Evolutionary conservation across 1,140 invertebrate genomes (phyloP), one percentile per base, ranked within the genome.

Genomic region (Philopotamus ludificatus): DNA sequence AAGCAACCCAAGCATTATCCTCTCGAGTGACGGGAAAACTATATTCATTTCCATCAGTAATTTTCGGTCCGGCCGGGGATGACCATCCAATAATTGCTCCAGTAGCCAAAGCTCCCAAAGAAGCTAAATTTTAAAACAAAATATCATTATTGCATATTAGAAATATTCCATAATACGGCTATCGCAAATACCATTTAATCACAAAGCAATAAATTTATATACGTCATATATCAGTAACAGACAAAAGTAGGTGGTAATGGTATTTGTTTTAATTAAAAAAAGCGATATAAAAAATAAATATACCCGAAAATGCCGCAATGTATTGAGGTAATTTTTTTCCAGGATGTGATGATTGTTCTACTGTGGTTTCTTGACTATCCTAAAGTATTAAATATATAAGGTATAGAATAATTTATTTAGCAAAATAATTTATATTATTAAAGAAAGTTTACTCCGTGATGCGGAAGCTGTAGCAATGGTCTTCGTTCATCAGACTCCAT

Each of bases 71-170:
- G 1, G 89, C 89, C 4, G 89, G 86, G 0, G 90, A 89, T 2
- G 90, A 87, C 89, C 91, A 94, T 18, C 84, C 89, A 2, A 93
- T 74, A n/a, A 87, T 79, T 26, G 86, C 83, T 68, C 83, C 83
- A 20, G 79, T 77, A 3, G 83, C 83, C 10, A 84, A 72, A 3
- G 83, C 82, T 25, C 82, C 82, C 44, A 84, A 76, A 23, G 83
- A 82, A 18, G 83, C 84, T 81, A 76, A 61, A 81, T 73, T 50
- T 73, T 63, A 28, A 58, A 65, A 3, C n/a, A n/a, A 59, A 64
- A 39, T 20, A 10, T 55, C 34, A 22, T 61, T 51, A 18, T 8
- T 61, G 9, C 25, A n/a, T n/a, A n/a, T n/a, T n/a, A n/a, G n/a
- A n/a, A n/a, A n/a, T n/a, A n/a, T n/a, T n/a, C n/a, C n/a, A n/a